These are phyloP conservation scores for Drosophila nannoptera DNA, from an alignment of 1,140 invertebrate species.

Conservation along the genomic window DNA sequence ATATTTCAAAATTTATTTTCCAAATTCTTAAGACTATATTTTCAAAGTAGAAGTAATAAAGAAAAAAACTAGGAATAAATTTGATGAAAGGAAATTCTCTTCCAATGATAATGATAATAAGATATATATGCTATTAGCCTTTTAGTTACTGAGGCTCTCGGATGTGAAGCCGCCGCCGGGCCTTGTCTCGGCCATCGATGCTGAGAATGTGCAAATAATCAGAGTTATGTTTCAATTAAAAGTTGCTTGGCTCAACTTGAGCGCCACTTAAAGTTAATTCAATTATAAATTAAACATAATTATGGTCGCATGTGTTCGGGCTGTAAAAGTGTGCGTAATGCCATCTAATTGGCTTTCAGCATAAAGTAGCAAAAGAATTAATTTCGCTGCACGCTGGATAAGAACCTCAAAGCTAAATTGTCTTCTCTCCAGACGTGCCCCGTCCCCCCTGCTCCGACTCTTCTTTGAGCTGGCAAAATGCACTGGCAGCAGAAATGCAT, in stretches of 20 bases:
- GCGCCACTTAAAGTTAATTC: constrained; percentile 65
- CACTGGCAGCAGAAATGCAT: constrained; percentile 53
- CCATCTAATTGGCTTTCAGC: constrained; percentile 55
- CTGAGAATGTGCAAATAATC: background rate
- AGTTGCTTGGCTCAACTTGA: constrained; percentile 36
- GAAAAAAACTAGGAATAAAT: no score
- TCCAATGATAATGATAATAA: no score
- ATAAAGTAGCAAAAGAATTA: constrained; percentile 40
- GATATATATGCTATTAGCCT: no score
- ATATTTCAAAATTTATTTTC: no score
- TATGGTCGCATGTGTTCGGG: constrained; percentile 22
- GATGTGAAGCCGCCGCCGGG: no score
- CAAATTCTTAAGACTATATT: no score
- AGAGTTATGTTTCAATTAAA: constrained; percentile 42
- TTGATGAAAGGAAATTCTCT: no score
- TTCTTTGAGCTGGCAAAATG: constrained; percentile 18
- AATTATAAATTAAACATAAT: constrained; percentile 66
- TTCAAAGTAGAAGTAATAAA: no score
- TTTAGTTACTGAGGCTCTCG: no score
- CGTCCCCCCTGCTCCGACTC: no score
- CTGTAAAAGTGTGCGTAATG: constrained; percentile 30
- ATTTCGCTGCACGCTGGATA: constrained; percentile 48
- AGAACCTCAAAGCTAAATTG: background rate
- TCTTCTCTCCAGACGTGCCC: no score
- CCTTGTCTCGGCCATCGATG: no score